Conservation (phyloP, 2,113 vertebrate species). For the Muntiacus reevesi region DNA sequence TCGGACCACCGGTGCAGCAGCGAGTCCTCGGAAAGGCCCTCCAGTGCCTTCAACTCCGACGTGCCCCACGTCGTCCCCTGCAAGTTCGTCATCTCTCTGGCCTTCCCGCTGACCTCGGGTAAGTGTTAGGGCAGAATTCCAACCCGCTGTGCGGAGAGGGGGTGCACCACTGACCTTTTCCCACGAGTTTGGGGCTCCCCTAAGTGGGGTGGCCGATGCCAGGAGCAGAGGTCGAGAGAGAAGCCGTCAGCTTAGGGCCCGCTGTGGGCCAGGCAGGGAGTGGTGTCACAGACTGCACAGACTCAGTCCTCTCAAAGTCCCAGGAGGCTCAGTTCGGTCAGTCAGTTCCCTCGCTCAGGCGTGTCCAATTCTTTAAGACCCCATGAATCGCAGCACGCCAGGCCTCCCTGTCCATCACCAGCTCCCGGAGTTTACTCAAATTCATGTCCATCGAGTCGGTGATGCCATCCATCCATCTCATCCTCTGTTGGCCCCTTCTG, state of each 20-base stretch:
- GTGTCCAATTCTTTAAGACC: neutral
- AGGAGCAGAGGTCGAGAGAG: neutral
- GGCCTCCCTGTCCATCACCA: neutral
- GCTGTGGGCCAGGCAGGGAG: neutral
- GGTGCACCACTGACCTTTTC: rapidly evolving
- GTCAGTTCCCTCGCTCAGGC: neutral
- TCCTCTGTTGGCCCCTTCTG: neutral
- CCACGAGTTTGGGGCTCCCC: neutral
- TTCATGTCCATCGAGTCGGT: neutral
- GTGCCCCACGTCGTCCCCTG: slow-evolving; percentile 74
- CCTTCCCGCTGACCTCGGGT: slow-evolving; percentile 73
- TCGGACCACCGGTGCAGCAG: neutral
- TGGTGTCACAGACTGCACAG: neutral
- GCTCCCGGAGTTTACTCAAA: neutral
- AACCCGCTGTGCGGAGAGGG: rapidly evolving
- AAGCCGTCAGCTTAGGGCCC: neutral
- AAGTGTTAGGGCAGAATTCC: neutral
- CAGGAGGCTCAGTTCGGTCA: neutral
- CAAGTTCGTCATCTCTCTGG: slow-evolving; percentile 79
- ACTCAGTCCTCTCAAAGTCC: neutral
- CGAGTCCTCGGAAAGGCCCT: rapidly evolving
- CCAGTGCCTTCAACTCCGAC: neutral
- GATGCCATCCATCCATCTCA: neutral
- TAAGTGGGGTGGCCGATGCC: too few species aligned
- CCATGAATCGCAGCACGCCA: neutral